Evolutionary conservation across 2,888 invertebrate genomes (phyloP).

Genomic region (Sepioteuthis lessoniana): DNA sequence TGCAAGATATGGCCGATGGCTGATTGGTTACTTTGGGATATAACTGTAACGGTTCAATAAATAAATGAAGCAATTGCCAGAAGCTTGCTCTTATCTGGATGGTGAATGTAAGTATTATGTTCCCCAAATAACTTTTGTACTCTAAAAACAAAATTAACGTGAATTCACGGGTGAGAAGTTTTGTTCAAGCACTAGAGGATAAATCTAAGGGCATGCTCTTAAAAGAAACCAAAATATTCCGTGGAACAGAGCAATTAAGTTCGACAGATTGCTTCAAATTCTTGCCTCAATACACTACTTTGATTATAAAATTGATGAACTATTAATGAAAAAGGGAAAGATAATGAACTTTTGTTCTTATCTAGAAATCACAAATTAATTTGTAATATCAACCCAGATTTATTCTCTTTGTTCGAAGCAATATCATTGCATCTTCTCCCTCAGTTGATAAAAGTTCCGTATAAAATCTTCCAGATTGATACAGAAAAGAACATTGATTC

Average conservation of each 20-base stretch:
- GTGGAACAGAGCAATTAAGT: not conserved
- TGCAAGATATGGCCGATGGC: too few relatives aligned
- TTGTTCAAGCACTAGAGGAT: too few relatives aligned
- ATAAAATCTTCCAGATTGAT: not conserved
- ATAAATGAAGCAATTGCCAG: too few relatives aligned
- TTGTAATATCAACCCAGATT: not conserved
- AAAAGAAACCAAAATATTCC: too few relatives aligned
- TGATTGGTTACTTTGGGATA: too few relatives aligned
- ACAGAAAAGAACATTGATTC: not conserved
- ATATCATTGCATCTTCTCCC: not conserved
- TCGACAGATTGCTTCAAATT: not conserved
- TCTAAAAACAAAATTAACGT: too few relatives aligned
- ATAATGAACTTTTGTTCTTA: not conserved
- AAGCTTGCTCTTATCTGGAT: too few relatives aligned
- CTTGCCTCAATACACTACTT: not conserved
- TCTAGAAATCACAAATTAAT: not conserved
- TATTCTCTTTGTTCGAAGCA: not conserved
- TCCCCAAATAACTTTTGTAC: too few relatives aligned
- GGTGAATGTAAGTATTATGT: too few relatives aligned
- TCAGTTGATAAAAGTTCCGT: not conserved
- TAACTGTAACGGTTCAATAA: too few relatives aligned
- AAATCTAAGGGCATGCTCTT: fast-evolving
- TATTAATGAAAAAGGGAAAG: not conserved
- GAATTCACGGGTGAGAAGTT: too few relatives aligned
- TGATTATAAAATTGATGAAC: not conserved